A percentile compares a stretch with the other conserved stretches of the same genome.
These are phyloP conservation scores for Caenorhabditis elegans DNA, from an alignment of 1,140 invertebrate genomes.

Conservation along the genomic window WBcel235 BX284604.4:4586001-4586500, in stretches of 20 bases:
- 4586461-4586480: no score
- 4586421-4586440: no score
- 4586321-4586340: background rate
- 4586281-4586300: conserved; percentile 3
- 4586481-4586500: no score
- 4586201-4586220: no score
- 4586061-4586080: no score
- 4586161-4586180: background rate
- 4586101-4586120: conserved; percentile 23
- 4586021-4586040: no score
- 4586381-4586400: background rate
- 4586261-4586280: background rate
- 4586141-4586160: background rate
- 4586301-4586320: conserved; percentile 28
- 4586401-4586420: no score
- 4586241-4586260: conserved; percentile 15
- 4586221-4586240: no score
- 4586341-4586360: conserved; percentile 38
- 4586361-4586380: conserved; percentile 37
- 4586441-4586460: no score
- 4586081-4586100: no score
- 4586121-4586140: background rate
- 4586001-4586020: no score
- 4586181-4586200: conserved; percentile 9
- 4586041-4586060: no score